Evolutionary conservation across 1,140 invertebrate species (phyloP).

Genomic region (Archivesica marissinica): DNA sequence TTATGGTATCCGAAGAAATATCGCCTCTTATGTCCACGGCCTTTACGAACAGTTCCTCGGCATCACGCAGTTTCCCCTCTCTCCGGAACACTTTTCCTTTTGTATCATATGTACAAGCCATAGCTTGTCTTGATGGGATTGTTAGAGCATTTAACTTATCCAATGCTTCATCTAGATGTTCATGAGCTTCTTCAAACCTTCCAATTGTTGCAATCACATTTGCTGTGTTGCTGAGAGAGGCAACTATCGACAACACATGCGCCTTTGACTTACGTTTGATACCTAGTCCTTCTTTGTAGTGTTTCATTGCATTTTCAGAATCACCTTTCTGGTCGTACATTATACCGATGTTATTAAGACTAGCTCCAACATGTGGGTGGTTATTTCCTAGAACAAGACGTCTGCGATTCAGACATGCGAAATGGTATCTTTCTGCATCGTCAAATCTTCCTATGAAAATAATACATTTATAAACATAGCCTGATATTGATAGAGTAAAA

Average conservation of each 20-base stretch:
- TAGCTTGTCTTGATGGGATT: not conserved
- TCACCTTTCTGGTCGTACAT: conserved; percentile 51
- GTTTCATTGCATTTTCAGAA: conserved; percentile 18
- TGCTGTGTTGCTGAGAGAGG: conserved; percentile 43
- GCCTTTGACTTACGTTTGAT: conserved; percentile 10
- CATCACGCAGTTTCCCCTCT: not conserved
- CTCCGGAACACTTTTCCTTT: conserved; percentile 26
- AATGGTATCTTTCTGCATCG: conserved; percentile 47
- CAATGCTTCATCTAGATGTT: conserved; percentile 41
- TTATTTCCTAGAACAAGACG: conserved; percentile 8
- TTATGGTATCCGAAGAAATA: not conserved
- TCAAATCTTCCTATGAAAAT: conserved; percentile 33
- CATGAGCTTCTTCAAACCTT: conserved; percentile 11
- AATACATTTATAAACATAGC: not conserved
- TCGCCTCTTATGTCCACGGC: conserved; percentile 16
- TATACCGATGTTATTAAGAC: conserved; percentile 46
- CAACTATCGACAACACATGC: not conserved
- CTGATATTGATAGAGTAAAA: too few species aligned
- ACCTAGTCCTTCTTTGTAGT: conserved; percentile 32
- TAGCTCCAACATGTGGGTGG: conserved; percentile 34
- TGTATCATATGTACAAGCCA: conserved; percentile 33
- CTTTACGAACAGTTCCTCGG: conserved; percentile 31
- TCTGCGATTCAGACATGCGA: conserved; percentile 21
- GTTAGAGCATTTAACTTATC: not conserved
- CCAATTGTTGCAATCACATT: not conserved